Conservation (phyloP, 1,140 invertebrate species). For the Vanessa tameamea region DNA sequence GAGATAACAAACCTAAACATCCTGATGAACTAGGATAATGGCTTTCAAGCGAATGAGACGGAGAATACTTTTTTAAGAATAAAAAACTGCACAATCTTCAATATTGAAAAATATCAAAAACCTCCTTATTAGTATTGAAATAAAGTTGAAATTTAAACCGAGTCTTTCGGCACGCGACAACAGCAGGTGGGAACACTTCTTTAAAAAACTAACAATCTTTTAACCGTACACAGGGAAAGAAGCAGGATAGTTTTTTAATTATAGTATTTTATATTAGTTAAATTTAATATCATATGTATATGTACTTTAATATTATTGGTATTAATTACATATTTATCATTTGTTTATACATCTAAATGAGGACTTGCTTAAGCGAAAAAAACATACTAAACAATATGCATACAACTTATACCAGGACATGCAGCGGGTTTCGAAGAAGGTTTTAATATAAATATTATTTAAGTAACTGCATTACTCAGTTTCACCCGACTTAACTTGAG, state of each 20-base stretch:
- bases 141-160: conserved; percentile 39
- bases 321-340: too few species aligned
- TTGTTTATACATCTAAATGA: too few species aligned
- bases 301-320: too few species aligned
- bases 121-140: conserved; percentile 24
- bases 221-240: conserved; percentile 63
- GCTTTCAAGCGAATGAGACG: conserved; percentile 60
- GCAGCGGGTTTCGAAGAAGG: too few species aligned
- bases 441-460: too few species aligned
- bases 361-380: too few species aligned
- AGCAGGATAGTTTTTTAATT: conserved; percentile 59
- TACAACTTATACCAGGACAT: too few species aligned
- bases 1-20: conserved; percentile 76
- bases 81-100: conserved; percentile 57
- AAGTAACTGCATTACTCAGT: too few species aligned
- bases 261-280: conserved; percentile 18
- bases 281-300: neutral
- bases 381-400: too few species aligned
- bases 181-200: conserved; percentile 75
- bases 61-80: conserved; percentile 57
- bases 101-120: conserved; percentile 17
- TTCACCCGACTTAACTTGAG: too few species aligned
- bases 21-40: conserved; percentile 66
- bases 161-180: conserved; percentile 66
- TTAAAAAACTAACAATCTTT: conserved; percentile 77